Evolutionary conservation across 2,797 vertebrate species (phyloP), one percentile per base, ranked within the genome.

Genomic region (Rhinogobio ventralis): DNA sequence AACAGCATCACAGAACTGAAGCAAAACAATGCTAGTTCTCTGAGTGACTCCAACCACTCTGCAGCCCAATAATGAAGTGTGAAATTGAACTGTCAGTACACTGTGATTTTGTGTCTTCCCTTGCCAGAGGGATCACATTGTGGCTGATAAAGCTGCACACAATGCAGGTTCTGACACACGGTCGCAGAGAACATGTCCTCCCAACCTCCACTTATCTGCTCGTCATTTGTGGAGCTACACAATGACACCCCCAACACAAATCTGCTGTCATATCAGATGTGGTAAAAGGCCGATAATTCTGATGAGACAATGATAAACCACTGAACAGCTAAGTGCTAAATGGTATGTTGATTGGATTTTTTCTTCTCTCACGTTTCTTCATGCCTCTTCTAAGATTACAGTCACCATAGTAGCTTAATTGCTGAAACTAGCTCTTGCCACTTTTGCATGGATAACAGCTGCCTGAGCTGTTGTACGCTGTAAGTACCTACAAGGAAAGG

Each of bases 41-140:
- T 90, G 87, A 89, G 86, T 85, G 86, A 90, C 87, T 90, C 84
- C 57, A 86, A 86, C 76, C 87, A 86, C 84, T 87, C 82, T 82
- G 84, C 74, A 72, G 73, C 57, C 85, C 88, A 87, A 91, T 89
- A 91, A 91, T 90, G 87, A 90, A 89, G 88, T 91, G 90, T 91
- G 89, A 91, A 89, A 91, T 90, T 90, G 88, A 91, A 89, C 90
- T 90, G 90, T 90, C 90, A 89, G 87, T 87, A 89, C 89, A 87
- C 80, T 87, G 87, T 89, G 89, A 91, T 90, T 90, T 88, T 88
- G 84, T 86, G 82, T 87, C 88, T 86, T 85, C 86, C 87, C 79
- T 87, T 68, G 83, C 89, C 85, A 85, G 87, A 87, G 86, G 87
- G 85, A 88, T 86, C 87, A 87, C 87, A 86, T 87, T 79, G 64